Evolutionary conservation across 2,113 vertebrate species (phyloP), one percentile per base, ranked within the genome.

Genomic region (Phyllostomus hastatus): DNA sequence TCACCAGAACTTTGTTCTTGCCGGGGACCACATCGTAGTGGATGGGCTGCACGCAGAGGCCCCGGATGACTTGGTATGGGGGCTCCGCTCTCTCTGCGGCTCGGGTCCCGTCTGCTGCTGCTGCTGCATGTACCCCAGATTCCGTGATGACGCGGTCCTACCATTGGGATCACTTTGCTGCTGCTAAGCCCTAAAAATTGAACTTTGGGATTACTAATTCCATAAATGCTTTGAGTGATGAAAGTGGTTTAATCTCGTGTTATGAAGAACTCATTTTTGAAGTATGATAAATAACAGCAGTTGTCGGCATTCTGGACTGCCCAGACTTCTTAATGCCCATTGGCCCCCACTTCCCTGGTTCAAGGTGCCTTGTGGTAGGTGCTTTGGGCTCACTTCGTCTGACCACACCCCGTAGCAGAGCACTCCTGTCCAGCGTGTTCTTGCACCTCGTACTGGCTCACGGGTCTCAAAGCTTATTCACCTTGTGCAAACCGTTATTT

Each of bases 11-110:
- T 99, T 99, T 96, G 96, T 97, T 2, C 97, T 91, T 1, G 99
- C 99, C 24, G 99, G 99, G 43, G 98, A 98, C 81, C 99, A 99
- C 50, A 91, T 99, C 72, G 98, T 99, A 91, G 92, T 99, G 7
- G 98, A 98, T 14, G 99, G 99, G 61, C 97, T 99, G 5, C 99
- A 99, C 16, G 99, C 99, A 61, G 99, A 99, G 59, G 98, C 98
- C 6, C 98, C 99, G 0, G 98, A 99, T 96, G 99, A 99, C 97
- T 95, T 99, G 99, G 99, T 99, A 97, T 31, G 99, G n/a, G n/a
- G n/a, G n/a, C n/a, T n/a, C n/a, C 98, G 48, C 31, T 73, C n/a
- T 79, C 41, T n/a, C 22, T 35, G 7, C 26, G 38, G 16, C 64
- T 4, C 33, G 11, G 26, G 17, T 38, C 12, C 31, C 7, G 0